Evolutionary conservation across 1,140 invertebrate species (phyloP).

Genomic region (Drosophila nigromelanica): DNA sequence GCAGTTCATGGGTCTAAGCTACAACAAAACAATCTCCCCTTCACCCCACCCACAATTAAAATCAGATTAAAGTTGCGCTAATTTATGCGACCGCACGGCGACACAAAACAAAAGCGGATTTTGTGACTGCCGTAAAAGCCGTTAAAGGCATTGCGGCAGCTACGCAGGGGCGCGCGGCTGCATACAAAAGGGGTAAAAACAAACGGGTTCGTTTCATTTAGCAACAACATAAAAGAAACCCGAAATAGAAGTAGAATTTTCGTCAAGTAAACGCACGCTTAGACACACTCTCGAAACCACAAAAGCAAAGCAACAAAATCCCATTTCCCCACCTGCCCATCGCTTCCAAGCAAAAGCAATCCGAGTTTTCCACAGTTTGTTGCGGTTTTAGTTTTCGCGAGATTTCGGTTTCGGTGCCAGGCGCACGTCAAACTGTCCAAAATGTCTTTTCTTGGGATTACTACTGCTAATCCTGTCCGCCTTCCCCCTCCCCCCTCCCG

Average conservation of each 20-base stretch:
- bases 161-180: background rate
- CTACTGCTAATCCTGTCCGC: slow-evolving; percentile 10
- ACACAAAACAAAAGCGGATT: slow-evolving; percentile 73
- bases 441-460: slow-evolving; percentile 32
- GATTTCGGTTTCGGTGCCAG: background rate
- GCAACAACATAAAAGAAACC: slow-evolving; percentile 5
- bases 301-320: background rate
- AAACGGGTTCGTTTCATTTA: background rate
- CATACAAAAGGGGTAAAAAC: background rate
- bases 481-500: background rate
- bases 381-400: slow-evolving; percentile 22
- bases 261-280: background rate
- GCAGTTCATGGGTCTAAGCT: slow-evolving; percentile 60
- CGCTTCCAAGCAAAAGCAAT: background rate
- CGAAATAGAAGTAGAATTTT: background rate
- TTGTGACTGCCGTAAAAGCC: slow-evolving; percentile 28
- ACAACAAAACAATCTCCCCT: slow-evolving; percentile 41
- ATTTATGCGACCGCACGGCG: slow-evolving; percentile 80
- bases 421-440: slow-evolving; percentile 24
- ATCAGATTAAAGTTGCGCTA: slow-evolving; percentile 81
- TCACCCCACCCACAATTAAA: slow-evolving; percentile 70
- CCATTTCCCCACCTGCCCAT: background rate
- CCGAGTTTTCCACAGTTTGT: slow-evolving; percentile 9
- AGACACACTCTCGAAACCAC: background rate
- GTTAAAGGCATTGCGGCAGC: slow-evolving; percentile 5